Percentiles rank a stretch among this genome's conserved stretches.
Evolutionary conservation across 35 echinoderm and acorn worm genomes (phyloP).

Genomic region (Holothuria glaberrima): DNA sequence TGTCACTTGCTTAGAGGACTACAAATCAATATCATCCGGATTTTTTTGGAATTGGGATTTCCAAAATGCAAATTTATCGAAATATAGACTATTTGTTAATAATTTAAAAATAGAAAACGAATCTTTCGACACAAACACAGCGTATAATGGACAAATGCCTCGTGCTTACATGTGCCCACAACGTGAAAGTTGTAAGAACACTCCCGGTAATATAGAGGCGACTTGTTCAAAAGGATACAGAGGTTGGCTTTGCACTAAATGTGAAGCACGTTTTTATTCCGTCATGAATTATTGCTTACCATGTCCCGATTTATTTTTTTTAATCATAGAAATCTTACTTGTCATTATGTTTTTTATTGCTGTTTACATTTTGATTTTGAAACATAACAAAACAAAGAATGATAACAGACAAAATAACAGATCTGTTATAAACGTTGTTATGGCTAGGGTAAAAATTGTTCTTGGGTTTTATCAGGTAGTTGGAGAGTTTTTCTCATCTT

Average conservation of each 20-base stretch:
- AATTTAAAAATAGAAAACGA: background rate
- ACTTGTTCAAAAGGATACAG: background rate
- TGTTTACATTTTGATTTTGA: background rate
- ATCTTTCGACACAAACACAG: background rate
- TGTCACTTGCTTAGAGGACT: background rate
- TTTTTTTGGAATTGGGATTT: background rate
- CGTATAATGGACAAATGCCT: background rate
- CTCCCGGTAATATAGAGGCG: background rate
- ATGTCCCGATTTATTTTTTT: background rate
- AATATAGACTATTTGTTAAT: background rate
- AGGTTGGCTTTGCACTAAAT: background rate
- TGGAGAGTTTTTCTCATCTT: background rate
- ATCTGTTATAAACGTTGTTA: background rate
- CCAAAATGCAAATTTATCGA: background rate
- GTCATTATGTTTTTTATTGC: background rate
- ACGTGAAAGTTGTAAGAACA: no score
- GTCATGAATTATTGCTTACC: background rate
- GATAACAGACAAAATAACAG: background rate
- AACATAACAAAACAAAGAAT: background rate
- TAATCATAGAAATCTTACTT: background rate
- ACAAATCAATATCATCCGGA: background rate
- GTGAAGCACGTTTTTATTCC: no score
- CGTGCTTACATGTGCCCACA: background rate
- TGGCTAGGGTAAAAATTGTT: background rate
- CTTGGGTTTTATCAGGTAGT: slow-evolving; percentile 22